Percentiles rank a stretch among this genome's conserved stretches.
phyloP scores from a whole-genome alignment of 2,113 vertebrate species.

The Xyrauchen texanus region DNA sequence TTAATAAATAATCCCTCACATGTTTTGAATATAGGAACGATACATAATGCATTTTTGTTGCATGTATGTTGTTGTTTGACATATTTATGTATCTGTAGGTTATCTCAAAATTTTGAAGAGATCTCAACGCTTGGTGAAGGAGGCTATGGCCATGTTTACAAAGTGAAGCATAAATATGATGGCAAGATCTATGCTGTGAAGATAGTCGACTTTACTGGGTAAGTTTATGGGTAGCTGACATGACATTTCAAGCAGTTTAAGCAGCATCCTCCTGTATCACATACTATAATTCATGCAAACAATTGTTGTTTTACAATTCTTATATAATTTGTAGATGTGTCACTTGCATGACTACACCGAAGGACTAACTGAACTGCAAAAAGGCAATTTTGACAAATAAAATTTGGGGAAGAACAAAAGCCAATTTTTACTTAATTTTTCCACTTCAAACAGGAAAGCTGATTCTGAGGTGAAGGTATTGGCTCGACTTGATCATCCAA shows the following conservation, averaged over 20 bases:
- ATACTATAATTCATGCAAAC: too few species aligned
- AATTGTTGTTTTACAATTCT: too few species aligned
- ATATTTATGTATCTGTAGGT: neutral
- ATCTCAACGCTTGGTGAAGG: conserved; percentile 32
- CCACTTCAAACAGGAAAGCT: conserved; percentile 2
- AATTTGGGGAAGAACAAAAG: too few species aligned
- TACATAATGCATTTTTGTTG: neutral
- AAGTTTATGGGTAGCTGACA: neutral
- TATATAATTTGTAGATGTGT: too few species aligned
- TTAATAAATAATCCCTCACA: too few species aligned
- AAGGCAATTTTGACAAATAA: too few species aligned
- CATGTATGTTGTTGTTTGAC: neutral
- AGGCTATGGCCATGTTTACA: conserved; percentile 46
- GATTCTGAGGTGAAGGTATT: conserved; percentile 44
- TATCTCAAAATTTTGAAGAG: conserved; percentile 19
- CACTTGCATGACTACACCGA: too few species aligned
- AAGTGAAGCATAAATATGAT: conserved; percentile 38
- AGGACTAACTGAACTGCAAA: too few species aligned
- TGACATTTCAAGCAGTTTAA: neutral
- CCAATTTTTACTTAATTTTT: neutral
- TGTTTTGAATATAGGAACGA: neutral
- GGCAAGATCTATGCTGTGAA: conserved; percentile 44
- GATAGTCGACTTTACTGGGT: conserved; percentile 20
- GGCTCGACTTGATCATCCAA: conserved; percentile 30
- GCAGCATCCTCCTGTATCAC: too few species aligned